Conservation (phyloP, 2,888 invertebrate species). For the Nymphalis urticae region DNA sequence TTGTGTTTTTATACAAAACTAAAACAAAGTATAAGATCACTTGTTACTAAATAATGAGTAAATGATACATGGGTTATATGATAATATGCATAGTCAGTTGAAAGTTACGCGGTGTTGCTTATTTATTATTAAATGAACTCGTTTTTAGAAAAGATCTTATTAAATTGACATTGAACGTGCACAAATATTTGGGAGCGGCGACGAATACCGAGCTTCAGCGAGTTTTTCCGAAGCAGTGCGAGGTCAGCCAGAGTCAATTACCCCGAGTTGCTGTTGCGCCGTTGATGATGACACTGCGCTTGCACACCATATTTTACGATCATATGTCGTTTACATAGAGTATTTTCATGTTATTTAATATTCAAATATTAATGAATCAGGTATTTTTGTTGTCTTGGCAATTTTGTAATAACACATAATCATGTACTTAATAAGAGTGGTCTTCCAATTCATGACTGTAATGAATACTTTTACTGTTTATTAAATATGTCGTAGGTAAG, state of each 20-base stretch:
- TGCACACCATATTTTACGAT: conserved; percentile 31
- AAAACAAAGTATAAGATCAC: neutral
- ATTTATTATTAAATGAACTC: neutral
- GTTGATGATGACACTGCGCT: conserved; percentile 49
- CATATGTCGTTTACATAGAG: neutral
- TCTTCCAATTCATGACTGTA: too few relatives aligned
- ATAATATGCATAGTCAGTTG: neutral
- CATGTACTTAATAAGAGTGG: neutral
- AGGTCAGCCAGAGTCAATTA: conserved; percentile 86
- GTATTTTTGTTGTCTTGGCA: neutral
- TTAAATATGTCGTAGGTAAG: too few relatives aligned
- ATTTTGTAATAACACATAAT: neutral
- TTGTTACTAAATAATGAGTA: neutral
- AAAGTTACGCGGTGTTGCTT: neutral
- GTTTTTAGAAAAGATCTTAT: conserved; percentile 11
- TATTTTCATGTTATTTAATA: conserved; percentile 2
- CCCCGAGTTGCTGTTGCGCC: conserved; percentile 71
- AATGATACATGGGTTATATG: neutral
- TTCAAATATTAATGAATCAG: neutral
- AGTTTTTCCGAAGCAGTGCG: conserved; percentile 72
- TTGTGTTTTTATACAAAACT: conserved; percentile 14
- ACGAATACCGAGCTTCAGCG: conserved; percentile 60
- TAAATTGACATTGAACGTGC: conserved; percentile 19
- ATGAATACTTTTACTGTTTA: neutral
- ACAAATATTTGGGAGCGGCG: conserved; percentile 40